A percentile compares a stretch with the other conserved stretches of the same genome.
Evolutionary conservation across 2,888 invertebrate species (phyloP).

Genomic region (Parapristionchus giblindavisi): DNA sequence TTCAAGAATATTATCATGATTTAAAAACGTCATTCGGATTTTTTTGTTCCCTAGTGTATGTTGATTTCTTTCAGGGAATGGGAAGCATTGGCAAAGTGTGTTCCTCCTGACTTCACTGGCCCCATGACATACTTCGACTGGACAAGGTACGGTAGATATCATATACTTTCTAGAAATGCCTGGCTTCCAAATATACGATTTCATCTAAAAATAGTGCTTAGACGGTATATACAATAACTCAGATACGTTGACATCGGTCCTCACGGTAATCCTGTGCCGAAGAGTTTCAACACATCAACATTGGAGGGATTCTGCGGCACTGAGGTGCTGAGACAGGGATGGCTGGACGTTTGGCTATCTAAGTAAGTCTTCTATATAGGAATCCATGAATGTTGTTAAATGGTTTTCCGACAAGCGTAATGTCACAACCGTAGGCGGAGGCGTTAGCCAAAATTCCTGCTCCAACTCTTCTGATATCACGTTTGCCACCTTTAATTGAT

Average conservation of each 20-base stretch:
- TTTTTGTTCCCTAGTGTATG: too few relatives aligned
- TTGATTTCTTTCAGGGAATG: conserved; percentile 26
- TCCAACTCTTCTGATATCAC: too few relatives aligned
- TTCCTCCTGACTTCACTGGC: background rate
- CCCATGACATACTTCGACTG: conserved; percentile 18
- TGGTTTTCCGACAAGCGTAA: too few relatives aligned
- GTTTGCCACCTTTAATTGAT: too few relatives aligned
- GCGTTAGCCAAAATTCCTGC: too few relatives aligned
- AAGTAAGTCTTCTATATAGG: too few relatives aligned
- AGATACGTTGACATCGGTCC: conserved; percentile 1
- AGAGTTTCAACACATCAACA: conserved; percentile 1
- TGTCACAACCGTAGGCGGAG: too few relatives aligned
- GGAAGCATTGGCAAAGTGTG: conserved; percentile 3
- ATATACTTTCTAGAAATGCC: background rate
- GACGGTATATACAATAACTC: background rate
- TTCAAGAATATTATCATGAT: too few relatives aligned
- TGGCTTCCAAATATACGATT: background rate
- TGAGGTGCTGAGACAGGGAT: conserved; percentile 14
- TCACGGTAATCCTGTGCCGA: background rate
- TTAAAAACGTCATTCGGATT: too few relatives aligned
- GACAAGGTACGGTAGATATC: background rate
- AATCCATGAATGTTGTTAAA: too few relatives aligned
- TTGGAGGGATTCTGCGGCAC: conserved; percentile 21
- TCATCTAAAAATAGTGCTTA: background rate
- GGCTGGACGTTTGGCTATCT: background rate